Base-by-base conservation (phyloP, 2,113 vertebrate species). In the Steatornis caripensis region DNA sequence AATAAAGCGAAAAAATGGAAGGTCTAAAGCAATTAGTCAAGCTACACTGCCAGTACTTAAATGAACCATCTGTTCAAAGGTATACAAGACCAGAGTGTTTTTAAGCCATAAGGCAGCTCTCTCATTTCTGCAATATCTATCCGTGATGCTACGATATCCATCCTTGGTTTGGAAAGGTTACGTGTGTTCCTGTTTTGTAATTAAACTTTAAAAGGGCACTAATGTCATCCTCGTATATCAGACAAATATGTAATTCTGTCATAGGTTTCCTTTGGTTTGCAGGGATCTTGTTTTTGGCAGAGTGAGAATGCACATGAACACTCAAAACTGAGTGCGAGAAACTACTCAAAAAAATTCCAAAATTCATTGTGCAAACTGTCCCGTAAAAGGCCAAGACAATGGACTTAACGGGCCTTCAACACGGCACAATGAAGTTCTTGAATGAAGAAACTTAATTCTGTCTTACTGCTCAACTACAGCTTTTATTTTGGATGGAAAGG, bases 61-160 rank as follows among this genome's bases (percentile, higher is more conserved):
- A 93, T 49, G 87, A 92, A 91, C 94, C 95, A 97, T 97, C 95
- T 97, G 96, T 91, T 95, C 89, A 69, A 95, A 96, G 88, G 96
- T 93, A 92, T 72, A 54, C 8, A 78, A 36, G 80, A 94, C 36
- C 86, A 93, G 57, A 27, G 7, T 41, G 60, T 2, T 55, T 70
- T 81, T 53, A 53, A 93, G 80, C 55, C 88, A 61, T 9, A 45
- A 94, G 93, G 85, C 76, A 82, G 64, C 48, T 84, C 61, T 46
- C 60, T 54, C 49, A 46, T 82, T 93, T 86, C 71, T 87, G 76
- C 34, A 45, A 20, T 20, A 55, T 30, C 36, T 64, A 4, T 22
- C 37, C 12, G 7, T 41, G 74, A 69, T 88, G 80, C 14, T 23
- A 76, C 26, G 34, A n/a, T 14, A 81, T 6, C 16, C 66, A 39